Conservation (phyloP, 1,140 invertebrate species). For the Oryctes rhinoceros region DNA sequence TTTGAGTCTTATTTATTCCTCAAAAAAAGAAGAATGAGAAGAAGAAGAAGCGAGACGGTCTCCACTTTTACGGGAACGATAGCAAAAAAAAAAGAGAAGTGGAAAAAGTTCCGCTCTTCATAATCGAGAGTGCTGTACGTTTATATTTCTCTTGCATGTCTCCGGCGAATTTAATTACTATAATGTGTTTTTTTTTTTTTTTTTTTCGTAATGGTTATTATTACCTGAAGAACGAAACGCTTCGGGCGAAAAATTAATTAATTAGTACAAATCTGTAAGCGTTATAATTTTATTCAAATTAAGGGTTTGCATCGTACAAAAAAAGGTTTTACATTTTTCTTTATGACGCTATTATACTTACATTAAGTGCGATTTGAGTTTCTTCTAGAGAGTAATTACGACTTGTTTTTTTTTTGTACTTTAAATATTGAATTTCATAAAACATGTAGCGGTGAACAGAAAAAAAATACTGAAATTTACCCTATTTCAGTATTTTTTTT, state of each 20-base stretch:
- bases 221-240: background rate
- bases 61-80: background rate
- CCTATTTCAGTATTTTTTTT: background rate
- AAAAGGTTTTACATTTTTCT: background rate
- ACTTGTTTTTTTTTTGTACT: background rate
- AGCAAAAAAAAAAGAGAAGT: background rate
- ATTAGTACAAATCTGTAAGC: constrained; percentile 3
- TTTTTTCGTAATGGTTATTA: constrained; percentile 16
- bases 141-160: constrained; percentile 28
- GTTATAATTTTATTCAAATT: constrained; percentile 16
- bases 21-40: background rate
- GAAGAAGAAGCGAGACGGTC: background rate
- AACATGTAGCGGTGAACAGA: background rate
- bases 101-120: background rate
- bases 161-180: constrained; percentile 13
- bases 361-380: background rate
- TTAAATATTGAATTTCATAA: constrained; percentile 9
- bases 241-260: constrained; percentile 6
- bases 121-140: background rate
- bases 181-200: constrained; percentile 16
- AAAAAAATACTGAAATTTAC: too few relatives aligned
- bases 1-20: background rate
- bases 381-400: background rate
- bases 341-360: background rate
- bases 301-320: background rate